phyloP scores from a whole-genome alignment of 2,113 vertebrate species.

The Neogale vison region DNA sequence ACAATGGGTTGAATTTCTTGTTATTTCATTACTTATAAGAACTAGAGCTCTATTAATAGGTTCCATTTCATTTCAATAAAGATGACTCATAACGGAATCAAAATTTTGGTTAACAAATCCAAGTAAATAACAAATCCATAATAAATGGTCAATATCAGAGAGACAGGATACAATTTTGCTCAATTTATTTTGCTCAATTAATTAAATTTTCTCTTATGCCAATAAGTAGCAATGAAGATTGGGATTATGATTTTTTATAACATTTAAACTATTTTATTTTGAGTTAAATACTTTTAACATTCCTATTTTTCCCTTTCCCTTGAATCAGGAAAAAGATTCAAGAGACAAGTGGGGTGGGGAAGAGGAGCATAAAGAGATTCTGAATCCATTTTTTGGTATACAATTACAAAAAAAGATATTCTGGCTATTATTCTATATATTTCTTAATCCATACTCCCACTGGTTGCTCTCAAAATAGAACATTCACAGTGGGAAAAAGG shows the following conservation, averaged over 20 bases:
- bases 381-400: not conserved
- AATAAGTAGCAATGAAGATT: not conserved
- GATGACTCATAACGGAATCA: not conserved
- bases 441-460: not conserved
- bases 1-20: not conserved
- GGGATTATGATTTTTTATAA: not conserved
- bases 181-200: not conserved
- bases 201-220: not conserved
- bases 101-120: not conserved
- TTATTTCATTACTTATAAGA: not conserved
- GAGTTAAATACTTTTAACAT: constrained; percentile 18
- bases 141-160: not conserved
- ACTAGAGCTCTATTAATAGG: not conserved
- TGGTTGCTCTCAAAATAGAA: not conserved
- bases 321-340: not conserved
- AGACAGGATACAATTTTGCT: not conserved
- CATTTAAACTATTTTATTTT: constrained; percentile 23
- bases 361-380: not conserved
- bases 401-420: not conserved
- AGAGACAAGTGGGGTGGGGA: not conserved
- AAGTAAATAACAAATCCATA: not conserved
- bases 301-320: not conserved
- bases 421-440: not conserved
- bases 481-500: not conserved
- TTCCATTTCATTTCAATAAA: not conserved